Evolutionary conservation across 1,140 invertebrate species (phyloP).

Genomic region (Drosophila erecta): DNA sequence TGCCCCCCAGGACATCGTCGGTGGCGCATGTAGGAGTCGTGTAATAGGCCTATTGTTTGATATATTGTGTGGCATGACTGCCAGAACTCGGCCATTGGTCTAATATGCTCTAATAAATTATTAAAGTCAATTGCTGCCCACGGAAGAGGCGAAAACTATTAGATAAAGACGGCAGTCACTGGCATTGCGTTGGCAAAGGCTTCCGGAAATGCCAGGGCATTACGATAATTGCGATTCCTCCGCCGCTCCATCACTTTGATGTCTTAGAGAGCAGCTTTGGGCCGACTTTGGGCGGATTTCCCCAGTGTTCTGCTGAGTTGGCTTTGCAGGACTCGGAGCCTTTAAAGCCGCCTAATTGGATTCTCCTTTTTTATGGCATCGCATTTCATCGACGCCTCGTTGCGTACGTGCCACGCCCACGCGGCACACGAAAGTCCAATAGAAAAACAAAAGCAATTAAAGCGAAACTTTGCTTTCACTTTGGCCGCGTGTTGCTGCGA

Average conservation of each 20-base stretch:
- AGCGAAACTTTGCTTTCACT: slow-evolving; percentile 52
- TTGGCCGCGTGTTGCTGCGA: not conserved
- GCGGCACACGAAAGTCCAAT: slow-evolving; percentile 15
- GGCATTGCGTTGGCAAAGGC: not conserved
- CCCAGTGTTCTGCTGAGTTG: slow-evolving; percentile 32
- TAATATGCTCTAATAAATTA: slow-evolving; percentile 70
- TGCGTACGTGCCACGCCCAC: slow-evolving; percentile 39
- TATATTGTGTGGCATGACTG: slow-evolving; percentile 53
- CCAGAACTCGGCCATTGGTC: slow-evolving; percentile 1
- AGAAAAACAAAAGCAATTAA: slow-evolving; percentile 73
- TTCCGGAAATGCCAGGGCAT: slow-evolving; percentile 37
- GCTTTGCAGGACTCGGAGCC: slow-evolving; percentile 13
- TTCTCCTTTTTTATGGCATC: slow-evolving; percentile 51
- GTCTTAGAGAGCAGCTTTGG: slow-evolving; percentile 15
- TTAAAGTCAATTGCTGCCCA: slow-evolving; percentile 55
- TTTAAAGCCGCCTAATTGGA: slow-evolving; percentile 59
- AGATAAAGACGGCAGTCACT: slow-evolving; percentile 3
- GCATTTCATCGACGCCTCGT: slow-evolving; percentile 44
- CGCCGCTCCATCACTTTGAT: slow-evolving; percentile 27
- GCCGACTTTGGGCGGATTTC: slow-evolving; percentile 17
- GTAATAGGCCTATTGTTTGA: slow-evolving; percentile 77
- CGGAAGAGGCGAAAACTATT: slow-evolving; percentile 46
- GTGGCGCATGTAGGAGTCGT: slow-evolving; percentile 24
- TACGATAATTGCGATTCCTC: slow-evolving; percentile 61
- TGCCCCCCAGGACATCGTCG: slow-evolving; percentile 40